Percentiles rank a stretch among this genome's conserved stretches.
Evolutionary conservation across 2,797 vertebrate genomes (phyloP).

Genomic region (Ctenosaura bakeri): DNA sequence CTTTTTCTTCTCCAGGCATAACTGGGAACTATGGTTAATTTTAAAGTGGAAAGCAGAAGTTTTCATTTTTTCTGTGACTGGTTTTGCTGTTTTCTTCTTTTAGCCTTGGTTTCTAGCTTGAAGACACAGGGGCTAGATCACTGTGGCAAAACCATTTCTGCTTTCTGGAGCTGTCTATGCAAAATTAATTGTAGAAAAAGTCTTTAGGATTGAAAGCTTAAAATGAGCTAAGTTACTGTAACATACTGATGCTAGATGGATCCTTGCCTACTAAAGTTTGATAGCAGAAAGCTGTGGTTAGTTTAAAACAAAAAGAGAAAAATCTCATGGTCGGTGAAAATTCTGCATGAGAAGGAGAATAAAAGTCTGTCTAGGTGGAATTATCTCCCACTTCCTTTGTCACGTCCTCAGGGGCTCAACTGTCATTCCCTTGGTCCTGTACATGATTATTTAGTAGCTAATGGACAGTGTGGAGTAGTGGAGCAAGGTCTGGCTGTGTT

Average conservation of each 20-base stretch:
- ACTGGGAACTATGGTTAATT: not conserved
- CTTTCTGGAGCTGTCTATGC: constrained; percentile 86
- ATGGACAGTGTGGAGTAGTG: too few species aligned
- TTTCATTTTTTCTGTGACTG: not conserved
- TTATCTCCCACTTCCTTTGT: too few species aligned
- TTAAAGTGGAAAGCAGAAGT: not conserved
- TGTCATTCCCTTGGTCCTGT: too few species aligned
- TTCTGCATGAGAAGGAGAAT: too few species aligned
- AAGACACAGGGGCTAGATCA: constrained; percentile 51
- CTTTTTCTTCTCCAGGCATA: not conserved
- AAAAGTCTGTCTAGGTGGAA: too few species aligned
- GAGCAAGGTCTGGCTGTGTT: too few species aligned
- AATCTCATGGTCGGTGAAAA: not conserved
- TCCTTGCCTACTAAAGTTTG: constrained; percentile 76
- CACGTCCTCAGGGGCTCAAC: too few species aligned
- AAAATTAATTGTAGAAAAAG: constrained; percentile 92
- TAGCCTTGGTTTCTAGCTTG: not conserved
- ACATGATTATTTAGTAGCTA: too few species aligned
- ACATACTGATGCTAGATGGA: constrained; percentile 90
- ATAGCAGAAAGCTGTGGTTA: not conserved
- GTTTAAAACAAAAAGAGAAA: not conserved
- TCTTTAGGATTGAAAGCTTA: constrained; percentile 93
- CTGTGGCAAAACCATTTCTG: constrained; percentile 54
- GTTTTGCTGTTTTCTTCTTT: not conserved
- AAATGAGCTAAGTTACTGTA: constrained; percentile 94